phyloP scores from a whole-genome alignment of 2,797 vertebrate species.

The Acropternis orthonyx region DNA sequence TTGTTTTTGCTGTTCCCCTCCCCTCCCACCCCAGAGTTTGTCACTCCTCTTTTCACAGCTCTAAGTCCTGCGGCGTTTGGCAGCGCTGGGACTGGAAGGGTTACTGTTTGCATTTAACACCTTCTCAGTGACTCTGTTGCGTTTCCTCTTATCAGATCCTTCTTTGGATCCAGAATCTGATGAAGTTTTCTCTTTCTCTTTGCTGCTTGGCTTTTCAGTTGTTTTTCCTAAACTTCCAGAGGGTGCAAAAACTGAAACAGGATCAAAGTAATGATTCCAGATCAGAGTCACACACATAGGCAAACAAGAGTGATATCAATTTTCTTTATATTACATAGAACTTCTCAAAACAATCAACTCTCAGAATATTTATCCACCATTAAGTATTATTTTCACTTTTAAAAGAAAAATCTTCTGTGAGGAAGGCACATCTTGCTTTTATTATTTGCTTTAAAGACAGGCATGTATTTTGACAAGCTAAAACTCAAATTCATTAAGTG shows the following conservation, averaged over 20 bases:
- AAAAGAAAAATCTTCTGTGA: conserved; percentile 18
- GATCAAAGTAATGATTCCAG: conserved; percentile 51
- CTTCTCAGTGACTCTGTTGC: conserved; percentile 86
- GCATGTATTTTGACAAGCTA: conserved; percentile 19
- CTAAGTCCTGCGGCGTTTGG: conserved; percentile 84
- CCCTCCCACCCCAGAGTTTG: neutral
- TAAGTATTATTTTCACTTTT: neutral
- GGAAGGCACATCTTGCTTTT: conserved; percentile 48
- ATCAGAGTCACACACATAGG: conserved; percentile 39
- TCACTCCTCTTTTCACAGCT: neutral
- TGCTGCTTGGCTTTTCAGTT: conserved; percentile 78
- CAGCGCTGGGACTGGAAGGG: conserved; percentile 86
- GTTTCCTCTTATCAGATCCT: conserved; percentile 84
- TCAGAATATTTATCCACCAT: neutral
- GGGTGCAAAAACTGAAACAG: conserved; percentile 77
- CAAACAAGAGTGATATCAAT: conserved; percentile 29
- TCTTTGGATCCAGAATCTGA: conserved; percentile 82
- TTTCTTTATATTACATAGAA: conserved; percentile 7
- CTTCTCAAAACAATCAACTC: neutral
- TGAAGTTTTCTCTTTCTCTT: conserved; percentile 82
- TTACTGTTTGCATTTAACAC: conserved; percentile 84
- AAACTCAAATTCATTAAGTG: neutral
- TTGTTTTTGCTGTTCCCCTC: neutral
- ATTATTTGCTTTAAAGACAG: conserved; percentile 48
- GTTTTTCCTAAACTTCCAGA: conserved; percentile 81